Evolutionary conservation across 2,113 vertebrate genomes (phyloP).

Genomic region (Neofelis nebulosa): DNA sequence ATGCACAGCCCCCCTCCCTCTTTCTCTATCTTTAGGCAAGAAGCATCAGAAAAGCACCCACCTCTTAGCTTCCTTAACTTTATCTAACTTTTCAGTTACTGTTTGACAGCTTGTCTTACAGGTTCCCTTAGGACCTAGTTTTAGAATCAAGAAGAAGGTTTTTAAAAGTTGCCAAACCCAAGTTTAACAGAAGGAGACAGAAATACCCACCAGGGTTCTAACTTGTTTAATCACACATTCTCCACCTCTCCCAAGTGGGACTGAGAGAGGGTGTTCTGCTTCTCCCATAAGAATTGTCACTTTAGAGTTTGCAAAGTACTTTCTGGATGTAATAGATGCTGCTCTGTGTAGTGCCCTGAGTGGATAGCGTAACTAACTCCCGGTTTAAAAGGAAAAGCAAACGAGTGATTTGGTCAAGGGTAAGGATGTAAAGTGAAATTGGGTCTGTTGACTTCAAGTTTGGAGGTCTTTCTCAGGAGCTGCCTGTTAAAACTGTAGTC

Average conservation of each 20-base stretch:
- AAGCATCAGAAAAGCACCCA: neutral
- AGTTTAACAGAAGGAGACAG: conserved; percentile 62
- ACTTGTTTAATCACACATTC: neutral
- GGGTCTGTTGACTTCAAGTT: neutral
- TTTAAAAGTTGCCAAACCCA: conserved; percentile 61
- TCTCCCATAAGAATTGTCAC: accelerated
- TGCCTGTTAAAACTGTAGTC: neutral
- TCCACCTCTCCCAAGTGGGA: neutral
- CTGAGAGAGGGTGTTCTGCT: neutral
- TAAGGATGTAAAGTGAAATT: neutral
- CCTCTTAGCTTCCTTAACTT: neutral
- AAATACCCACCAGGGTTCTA: conserved; percentile 35
- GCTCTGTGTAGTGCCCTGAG: neutral
- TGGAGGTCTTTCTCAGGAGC: neutral
- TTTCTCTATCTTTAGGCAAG: neutral
- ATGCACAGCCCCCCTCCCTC: neutral
- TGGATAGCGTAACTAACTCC: accelerated
- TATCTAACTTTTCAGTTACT: neutral
- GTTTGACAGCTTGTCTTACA: conserved; percentile 52
- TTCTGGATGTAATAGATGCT: neutral
- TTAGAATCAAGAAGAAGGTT: conserved; percentile 63
- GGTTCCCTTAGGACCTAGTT: conserved; percentile 17
- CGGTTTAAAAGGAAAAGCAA: neutral
- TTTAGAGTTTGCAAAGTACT: neutral
- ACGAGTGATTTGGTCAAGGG: neutral